Evolutionary conservation across 2,113 vertebrate species (phyloP).

Genomic region (Pleuronectes platessa): DNA sequence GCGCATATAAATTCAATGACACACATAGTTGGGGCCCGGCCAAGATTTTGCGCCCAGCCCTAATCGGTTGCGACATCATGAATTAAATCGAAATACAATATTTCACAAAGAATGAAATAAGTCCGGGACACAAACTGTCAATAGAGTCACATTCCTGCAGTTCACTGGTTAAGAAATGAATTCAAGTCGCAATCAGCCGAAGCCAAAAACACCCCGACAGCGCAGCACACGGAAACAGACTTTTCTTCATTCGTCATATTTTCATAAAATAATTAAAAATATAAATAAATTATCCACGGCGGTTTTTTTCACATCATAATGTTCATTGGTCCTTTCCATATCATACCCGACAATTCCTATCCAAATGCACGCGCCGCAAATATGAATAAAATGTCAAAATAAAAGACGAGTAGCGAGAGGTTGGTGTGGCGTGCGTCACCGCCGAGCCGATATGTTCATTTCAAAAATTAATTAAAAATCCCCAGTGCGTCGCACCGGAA

Average conservation of each 20-base stretch:
- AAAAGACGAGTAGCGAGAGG: conserved; percentile 49
- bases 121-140: conserved; percentile 72
- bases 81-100: conserved; percentile 64
- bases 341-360: conserved; percentile 90
- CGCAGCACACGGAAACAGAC: conserved; percentile 75
- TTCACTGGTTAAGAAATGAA: conserved; percentile 87
- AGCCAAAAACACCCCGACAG: conserved; percentile 82
- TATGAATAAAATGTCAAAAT: conserved; percentile 76
- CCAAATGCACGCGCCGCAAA: conserved; percentile 42
- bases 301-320: conserved; percentile 74
- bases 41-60: conserved; percentile 73
- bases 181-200: conserved; percentile 86
- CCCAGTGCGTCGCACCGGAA: conserved; percentile 52
- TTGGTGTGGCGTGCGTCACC: conserved; percentile 70
- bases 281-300: conserved; percentile 80
- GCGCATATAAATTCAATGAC: conserved; percentile 71
- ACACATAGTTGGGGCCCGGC: conserved; percentile 72
- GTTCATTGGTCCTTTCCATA: conserved; percentile 72
- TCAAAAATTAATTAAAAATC: conserved; percentile 93
- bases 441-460: conserved; percentile 66
- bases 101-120: conserved; percentile 58
- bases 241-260: conserved; percentile 94
- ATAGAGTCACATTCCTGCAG: conserved; percentile 82
- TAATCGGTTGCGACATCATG: conserved; percentile 70
- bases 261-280: conserved; percentile 99